Base-by-base conservation (phyloP, 2,888 invertebrate genomes). In the Caenorhabditis imperialis region DNA sequence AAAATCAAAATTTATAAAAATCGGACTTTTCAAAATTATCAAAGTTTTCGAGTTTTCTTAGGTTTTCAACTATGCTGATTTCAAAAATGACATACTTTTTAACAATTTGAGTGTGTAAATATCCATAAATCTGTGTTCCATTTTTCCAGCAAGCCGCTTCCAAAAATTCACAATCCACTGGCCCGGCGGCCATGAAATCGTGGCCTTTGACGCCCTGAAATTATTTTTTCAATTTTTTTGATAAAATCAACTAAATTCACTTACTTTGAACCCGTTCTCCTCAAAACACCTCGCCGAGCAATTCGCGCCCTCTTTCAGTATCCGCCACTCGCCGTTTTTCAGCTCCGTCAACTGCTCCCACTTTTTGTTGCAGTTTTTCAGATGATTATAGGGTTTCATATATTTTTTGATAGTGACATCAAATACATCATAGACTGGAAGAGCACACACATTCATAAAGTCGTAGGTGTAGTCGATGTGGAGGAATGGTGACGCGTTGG, bases 91-190 rank as follows among this genome's bases (percentile, higher is more conserved):
- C 25, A 27, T 27, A 47, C 60, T 40, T 61, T 20, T 30, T 16
- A 33, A 42, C 42, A 8, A 51, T 35, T n/a, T 61, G 60, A 10
- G 50, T 40, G 23, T 61, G 60, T 4, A 50, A 30, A 25, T 50
- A 33, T 6, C 60, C 60, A 23, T 61, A 60, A 1, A 40, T 40
- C 18, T 48, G 27, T 8, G 6, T 27, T 14, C 18, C 22, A 12
- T 40, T 20, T 12, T 40, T 14, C 38, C 42, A 40, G 23, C 60
- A 61, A 3, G 42, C 50, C 7, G 42, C 50, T 42, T 61, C 60
- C 3, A 61, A 20, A n/a, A 61, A 40, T 35, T 61, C 60, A 14
- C 60, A 61, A 23, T 50, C 23, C 22, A 40, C 40, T 5, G 14
- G 37, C 16, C 60, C 60, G 7, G 60, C 50, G 22, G 18, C 5